Conservation (phyloP, 1,140 invertebrate genomes). For the Papilio glaucus region DNA sequence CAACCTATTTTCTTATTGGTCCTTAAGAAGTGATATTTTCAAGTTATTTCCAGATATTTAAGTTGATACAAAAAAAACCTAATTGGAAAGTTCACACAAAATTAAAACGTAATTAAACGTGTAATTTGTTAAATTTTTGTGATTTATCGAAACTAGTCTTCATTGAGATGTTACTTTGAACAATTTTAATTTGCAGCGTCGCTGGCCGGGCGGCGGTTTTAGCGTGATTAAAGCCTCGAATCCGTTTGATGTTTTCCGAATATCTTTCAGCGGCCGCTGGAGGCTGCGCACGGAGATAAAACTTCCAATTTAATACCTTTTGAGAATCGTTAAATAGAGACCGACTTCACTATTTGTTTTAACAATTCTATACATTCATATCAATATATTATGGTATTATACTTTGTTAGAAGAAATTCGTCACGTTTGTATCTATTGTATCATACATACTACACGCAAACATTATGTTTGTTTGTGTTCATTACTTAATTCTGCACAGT, state of each 20-base stretch:
- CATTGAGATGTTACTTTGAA: constrained; percentile 25
- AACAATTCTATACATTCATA: neutral
- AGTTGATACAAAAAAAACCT: too few species aligned
- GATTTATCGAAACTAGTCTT: neutral
- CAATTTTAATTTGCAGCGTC: constrained; percentile 23
- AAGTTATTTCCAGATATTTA: too few species aligned
- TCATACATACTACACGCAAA: too few species aligned
- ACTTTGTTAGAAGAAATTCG: too few species aligned
- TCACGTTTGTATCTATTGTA: too few species aligned
- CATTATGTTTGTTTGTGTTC: too few species aligned
- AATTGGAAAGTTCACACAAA: neutral
- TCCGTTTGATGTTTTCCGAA: constrained; percentile 51
- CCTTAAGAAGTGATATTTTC: too few species aligned
- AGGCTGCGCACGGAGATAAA: constrained; percentile 45
- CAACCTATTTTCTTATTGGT: too few species aligned
- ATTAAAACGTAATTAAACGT: neutral
- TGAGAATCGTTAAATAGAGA: constrained; percentile 44
- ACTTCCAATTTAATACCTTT: constrained; percentile 41
- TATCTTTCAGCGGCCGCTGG: constrained; percentile 32
- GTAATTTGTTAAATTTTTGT: neutral
- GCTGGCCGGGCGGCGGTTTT: constrained; percentile 35
- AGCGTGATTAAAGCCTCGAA: constrained; percentile 46
- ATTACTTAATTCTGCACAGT: too few species aligned
- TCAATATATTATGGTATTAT: neutral
- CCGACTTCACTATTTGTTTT: constrained; percentile 24